A percentile compares a stretch with the other conserved stretches of the same genome.
Evolutionary conservation across 2,113 vertebrate genomes (phyloP).

Genomic region (Solenodon paradoxus): DNA sequence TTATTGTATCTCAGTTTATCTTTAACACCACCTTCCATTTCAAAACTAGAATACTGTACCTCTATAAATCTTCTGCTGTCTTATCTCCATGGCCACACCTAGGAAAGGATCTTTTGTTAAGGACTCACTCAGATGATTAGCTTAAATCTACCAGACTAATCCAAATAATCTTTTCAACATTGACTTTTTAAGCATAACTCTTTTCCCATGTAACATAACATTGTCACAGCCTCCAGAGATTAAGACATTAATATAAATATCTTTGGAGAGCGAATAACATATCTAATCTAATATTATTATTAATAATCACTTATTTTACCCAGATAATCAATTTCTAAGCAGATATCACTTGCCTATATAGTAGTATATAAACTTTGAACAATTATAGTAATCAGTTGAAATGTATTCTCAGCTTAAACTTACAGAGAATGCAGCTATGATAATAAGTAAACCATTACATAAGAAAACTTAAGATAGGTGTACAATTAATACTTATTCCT

Average conservation of each 20-base stretch:
- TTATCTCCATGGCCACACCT: neutral
- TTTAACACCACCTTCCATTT: neutral
- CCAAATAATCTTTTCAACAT: neutral
- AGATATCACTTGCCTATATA: neutral
- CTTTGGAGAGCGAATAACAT: neutral
- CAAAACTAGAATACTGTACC: neutral
- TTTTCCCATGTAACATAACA: neutral
- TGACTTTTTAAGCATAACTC: neutral
- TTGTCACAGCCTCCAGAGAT: neutral
- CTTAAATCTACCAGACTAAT: neutral
- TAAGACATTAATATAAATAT: neutral
- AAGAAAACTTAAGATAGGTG: neutral
- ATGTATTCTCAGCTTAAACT: neutral
- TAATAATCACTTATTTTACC: neutral
- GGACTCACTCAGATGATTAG: neutral
- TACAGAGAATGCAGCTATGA: neutral
- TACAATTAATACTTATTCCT: neutral
- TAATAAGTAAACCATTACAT: neutral
- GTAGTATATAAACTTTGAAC: neutral
- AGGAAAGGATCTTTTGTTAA: neutral
- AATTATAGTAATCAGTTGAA: neutral
- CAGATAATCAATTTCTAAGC: neutral
- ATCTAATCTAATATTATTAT: neutral
- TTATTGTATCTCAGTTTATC: neutral
- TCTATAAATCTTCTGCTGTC: neutral